Evolutionary conservation across 2,888 invertebrate species (phyloP), one percentile per base, ranked within the genome.

Genomic region (Acanthopleura granulata): DNA sequence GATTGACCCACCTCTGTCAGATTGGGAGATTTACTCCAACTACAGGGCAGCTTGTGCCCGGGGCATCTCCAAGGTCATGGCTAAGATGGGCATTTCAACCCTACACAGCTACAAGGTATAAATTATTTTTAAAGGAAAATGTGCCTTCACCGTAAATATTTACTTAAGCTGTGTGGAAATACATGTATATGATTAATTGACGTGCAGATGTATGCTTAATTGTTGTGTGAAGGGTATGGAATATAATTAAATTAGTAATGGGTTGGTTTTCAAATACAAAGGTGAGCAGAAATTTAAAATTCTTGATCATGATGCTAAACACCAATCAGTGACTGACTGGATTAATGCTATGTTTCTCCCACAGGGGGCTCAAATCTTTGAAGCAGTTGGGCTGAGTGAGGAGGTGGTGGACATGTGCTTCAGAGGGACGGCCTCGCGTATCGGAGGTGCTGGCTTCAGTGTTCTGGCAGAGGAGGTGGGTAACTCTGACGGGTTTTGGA

Each of bases 51-150:
- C 98, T 62, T 95, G 96, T 88, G 97, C 97, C 86, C 94, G 96
- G 0, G 98, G 98, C 72, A 95, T 96, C 82, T 94, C 95, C 72
- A 97, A 97, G 91, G 96, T 89, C 51, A 99, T 99, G 99, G 99
- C 99, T 9, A 99, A 99, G 91, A 99, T 99, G 99, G 99, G 99
- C 76, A 99, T 99, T 88, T 98, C 97, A 76, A 99, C 99, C 0
- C 92, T 99, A 62, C 99, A 99, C 90, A 98, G 98, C 0, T 99
- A 99, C 91, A 99, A 98, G 92, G 91, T 91, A 78, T 40, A 40
- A 40, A 40, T 40, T 40, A 40, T 3, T 3, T 40, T 3, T 40
- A 9, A 40, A 40, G 40, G 40, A 40, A 40, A 40, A 40, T 40
- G 9, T 9, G 9, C 40, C 4, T 40, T 6, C 40, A 6, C 40